Conservation (phyloP, 2,888 invertebrate species). For the Eupelmus urozonus region DNA sequence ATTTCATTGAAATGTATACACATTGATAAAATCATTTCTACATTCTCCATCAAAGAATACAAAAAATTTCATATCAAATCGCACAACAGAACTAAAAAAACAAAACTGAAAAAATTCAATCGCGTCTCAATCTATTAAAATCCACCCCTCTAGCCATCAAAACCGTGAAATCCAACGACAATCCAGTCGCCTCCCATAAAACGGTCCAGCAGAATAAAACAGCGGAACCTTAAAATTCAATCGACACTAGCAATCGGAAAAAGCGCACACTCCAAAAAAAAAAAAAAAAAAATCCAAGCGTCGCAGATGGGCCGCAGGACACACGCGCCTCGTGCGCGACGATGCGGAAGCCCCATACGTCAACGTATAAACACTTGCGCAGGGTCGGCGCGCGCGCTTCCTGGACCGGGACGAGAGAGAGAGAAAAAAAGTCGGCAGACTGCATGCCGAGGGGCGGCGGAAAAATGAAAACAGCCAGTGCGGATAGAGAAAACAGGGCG, state of each 20-base stretch:
- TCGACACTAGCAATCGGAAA: constrained; percentile 11
- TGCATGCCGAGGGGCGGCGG: background rate
- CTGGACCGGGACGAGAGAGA: background rate
- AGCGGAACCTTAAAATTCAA: constrained; percentile 20
- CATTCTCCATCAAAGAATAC: too few species aligned
- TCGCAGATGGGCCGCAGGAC: constrained; percentile 67
- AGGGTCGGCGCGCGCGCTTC: background rate
- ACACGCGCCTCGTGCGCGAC: constrained; percentile 67
- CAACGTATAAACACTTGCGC: constrained; percentile 47
- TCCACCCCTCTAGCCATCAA: background rate
- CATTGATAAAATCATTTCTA: too few species aligned
- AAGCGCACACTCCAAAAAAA: background rate
- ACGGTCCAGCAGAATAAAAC: background rate
- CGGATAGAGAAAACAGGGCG: background rate
- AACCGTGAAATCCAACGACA: constrained; percentile 16
- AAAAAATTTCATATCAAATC: too few species aligned
- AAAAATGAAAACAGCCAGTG: constrained; percentile 5
- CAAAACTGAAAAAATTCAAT: too few species aligned
- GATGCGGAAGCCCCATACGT: constrained; percentile 64
- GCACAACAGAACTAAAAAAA: too few species aligned
- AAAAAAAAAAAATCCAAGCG: background rate
- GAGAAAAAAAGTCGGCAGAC: constrained; percentile 11
- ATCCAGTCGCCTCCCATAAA: too few species aligned
- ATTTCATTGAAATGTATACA: too few species aligned
- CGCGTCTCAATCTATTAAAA: too few species aligned